Evolutionary conservation across 2,888 invertebrate species (phyloP).

Genomic region (Cacoxenus indagator): DNA sequence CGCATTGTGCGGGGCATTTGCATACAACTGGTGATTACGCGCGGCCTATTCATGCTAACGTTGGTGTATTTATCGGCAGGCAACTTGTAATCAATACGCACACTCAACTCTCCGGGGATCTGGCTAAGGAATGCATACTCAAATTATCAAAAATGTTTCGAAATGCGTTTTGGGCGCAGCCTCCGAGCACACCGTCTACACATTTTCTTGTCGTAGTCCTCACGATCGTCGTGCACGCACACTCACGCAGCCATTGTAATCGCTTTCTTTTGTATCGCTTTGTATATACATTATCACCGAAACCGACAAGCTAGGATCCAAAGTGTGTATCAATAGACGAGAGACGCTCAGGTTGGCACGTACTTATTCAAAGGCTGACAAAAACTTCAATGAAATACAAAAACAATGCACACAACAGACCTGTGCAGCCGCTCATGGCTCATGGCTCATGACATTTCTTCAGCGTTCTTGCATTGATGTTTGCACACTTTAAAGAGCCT

Average conservation of each 20-base stretch:
- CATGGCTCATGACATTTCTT: too few species aligned
- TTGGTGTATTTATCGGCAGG: not conserved
- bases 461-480: not conserved
- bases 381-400: too few species aligned
- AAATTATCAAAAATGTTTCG: constrained; percentile 12
- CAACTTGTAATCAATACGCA: constrained; percentile 15
- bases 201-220: not conserved
- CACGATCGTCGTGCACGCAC: not conserved
- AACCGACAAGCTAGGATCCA: not conserved
- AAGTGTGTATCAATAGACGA: not conserved
- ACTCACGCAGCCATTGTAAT: not conserved
- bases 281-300: not conserved
- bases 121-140: not conserved
- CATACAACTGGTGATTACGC: constrained; percentile 6
- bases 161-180: not conserved
- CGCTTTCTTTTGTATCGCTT: not conserved
- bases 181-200: not conserved
- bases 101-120: constrained; percentile 5
- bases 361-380: not conserved
- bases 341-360: not conserved
- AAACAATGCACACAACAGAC: too few species aligned
- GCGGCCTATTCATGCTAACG: not conserved
- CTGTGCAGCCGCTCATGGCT: too few species aligned
- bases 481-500: constrained; percentile 4
- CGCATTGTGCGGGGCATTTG: not conserved